These are phyloP conservation scores for Lycocerus yunnanus DNA, from an alignment of 2,888 invertebrate genomes.

Conservation along the genomic window DNA sequence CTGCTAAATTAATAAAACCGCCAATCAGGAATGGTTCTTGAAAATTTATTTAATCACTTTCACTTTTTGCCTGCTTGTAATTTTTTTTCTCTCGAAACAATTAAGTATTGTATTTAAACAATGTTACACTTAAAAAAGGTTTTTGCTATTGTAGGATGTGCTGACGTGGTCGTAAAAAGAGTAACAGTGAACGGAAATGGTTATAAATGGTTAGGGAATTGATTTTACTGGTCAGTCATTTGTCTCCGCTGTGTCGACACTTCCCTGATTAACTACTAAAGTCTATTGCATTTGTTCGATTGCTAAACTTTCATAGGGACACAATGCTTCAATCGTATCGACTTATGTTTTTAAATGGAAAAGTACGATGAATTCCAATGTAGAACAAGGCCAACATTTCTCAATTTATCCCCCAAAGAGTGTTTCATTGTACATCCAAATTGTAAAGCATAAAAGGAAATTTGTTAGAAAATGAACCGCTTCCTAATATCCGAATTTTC, in stretches of 20 bases:
- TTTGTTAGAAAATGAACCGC: background rate
- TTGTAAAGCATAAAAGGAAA: background rate
- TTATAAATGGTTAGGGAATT: conserved; percentile 48
- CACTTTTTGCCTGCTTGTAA: background rate
- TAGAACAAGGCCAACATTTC: conserved; percentile 12
- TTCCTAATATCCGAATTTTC: background rate
- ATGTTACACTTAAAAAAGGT: conserved; percentile 9
- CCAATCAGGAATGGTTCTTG: background rate
- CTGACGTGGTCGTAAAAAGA: conserved; percentile 33
- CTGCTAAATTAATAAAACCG: conserved; percentile 7
- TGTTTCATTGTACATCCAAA: background rate
- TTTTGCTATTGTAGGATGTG: conserved; percentile 8
- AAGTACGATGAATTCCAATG: conserved; percentile 13
- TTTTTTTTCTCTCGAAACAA: background rate
- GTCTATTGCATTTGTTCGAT: conserved; percentile 43
- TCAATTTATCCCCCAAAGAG: conserved; percentile 10
- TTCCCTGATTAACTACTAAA: conserved; percentile 45
- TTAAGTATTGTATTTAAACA: conserved; percentile 3
- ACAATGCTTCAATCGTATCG: conserved; percentile 28
- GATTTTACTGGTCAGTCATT: conserved; percentile 51
- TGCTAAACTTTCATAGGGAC: conserved; percentile 41
- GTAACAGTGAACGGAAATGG: conserved; percentile 28
- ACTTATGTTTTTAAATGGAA: conserved; percentile 20
- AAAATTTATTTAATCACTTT: background rate
- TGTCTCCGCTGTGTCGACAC: conserved; percentile 44